Evolutionary conservation across 1,140 invertebrate genomes (phyloP), one percentile per base, ranked within the genome.

Genomic region (Episyrphus balteatus): DNA sequence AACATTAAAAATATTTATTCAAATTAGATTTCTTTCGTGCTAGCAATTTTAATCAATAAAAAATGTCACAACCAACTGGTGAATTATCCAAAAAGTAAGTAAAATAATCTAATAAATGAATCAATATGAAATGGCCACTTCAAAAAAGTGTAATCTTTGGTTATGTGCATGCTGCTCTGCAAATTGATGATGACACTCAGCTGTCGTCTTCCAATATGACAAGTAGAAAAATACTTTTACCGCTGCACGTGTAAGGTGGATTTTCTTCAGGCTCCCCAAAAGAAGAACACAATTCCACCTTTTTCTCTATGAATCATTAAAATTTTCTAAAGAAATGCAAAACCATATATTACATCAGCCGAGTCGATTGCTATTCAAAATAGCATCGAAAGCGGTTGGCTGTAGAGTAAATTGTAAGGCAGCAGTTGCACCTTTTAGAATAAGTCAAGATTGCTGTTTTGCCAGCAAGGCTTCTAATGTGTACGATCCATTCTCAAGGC

Each of bases 81-180:
- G 61, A 64, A 53, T 46, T 64, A 43, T 64, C 61, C 26, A 64
- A 64, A 53, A 64, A 64, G 61, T 64, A 57, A 64, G 61, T 64
- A 46, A 32, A 9, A 26, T 26, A 5, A 26, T 26, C 8, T 26
- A 26, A 26, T 5, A 26, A 26, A 26, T 26, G 8, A 26, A 26
- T 26, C 21, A 26, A 26, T 5, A 26, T 3, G 3, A 26, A 8
- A 26, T 26, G 21, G n/a, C n/a, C n/a, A n/a, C n/a, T n/a, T n/a
- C n/a, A n/a, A n/a, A n/a, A n/a, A n/a, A n/a, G n/a, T n/a, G n/a
- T n/a, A n/a, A n/a, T n/a, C n/a, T 26, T 26, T 26, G 21, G 21
- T n/a, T 11, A n/a, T 14, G 46, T 33, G 14, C 31, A 45, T 46
- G 42, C 30, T 49, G 19, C 44, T 36, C 36, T 47, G 21, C 42